These are phyloP conservation scores for Drosophila ustulata DNA, from an alignment of 2,888 invertebrate species.

Conservation along the genomic window DNA sequence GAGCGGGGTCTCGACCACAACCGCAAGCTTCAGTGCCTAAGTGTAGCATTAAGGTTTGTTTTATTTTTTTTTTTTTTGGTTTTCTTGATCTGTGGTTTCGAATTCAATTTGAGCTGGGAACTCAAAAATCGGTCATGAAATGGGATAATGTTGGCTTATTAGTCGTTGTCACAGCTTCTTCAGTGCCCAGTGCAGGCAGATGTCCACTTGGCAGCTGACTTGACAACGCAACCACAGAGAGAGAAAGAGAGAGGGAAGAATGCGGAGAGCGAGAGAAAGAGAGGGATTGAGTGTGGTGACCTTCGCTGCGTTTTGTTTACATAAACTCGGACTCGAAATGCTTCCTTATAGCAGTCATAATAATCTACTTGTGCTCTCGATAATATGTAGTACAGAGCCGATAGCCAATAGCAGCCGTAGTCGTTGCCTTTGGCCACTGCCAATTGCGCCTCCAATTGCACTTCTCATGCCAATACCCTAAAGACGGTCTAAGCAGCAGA, in stretches of 20 bases:
- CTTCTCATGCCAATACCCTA: slow-evolving; percentile 15
- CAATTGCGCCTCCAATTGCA: slow-evolving; percentile 13
- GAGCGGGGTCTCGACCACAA: slow-evolving; percentile 12
- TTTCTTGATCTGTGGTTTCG: slow-evolving; percentile 7
- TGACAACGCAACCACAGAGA: slow-evolving; percentile 20
- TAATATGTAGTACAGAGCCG: slow-evolving; percentile 34
- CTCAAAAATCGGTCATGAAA: neutral
- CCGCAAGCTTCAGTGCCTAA: slow-evolving; percentile 50
- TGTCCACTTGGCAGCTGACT: slow-evolving; percentile 16
- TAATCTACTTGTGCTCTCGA: slow-evolving; percentile 67
- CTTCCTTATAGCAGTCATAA: slow-evolving; percentile 71
- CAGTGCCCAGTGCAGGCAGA: slow-evolving; percentile 14
- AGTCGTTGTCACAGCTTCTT: slow-evolving; percentile 44
- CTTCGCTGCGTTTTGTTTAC: slow-evolving; percentile 61
- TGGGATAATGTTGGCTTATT: slow-evolving; percentile 34
- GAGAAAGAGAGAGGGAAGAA: neutral
- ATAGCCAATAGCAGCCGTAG: slow-evolving; percentile 43
- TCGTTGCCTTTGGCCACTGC: slow-evolving; percentile 16
- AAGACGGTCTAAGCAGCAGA: neutral
- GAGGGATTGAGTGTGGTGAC: slow-evolving; percentile 19
- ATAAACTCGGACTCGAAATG: slow-evolving; percentile 63
- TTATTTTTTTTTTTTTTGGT: no score
- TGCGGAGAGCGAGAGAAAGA: neutral
- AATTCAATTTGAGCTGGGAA: slow-evolving; percentile 24
- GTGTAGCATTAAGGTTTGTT: slow-evolving; percentile 39